These are phyloP conservation scores for Burhinus oedicnemus DNA, from an alignment of 2,113 vertebrate genomes.

Conservation along the genomic window DNA sequence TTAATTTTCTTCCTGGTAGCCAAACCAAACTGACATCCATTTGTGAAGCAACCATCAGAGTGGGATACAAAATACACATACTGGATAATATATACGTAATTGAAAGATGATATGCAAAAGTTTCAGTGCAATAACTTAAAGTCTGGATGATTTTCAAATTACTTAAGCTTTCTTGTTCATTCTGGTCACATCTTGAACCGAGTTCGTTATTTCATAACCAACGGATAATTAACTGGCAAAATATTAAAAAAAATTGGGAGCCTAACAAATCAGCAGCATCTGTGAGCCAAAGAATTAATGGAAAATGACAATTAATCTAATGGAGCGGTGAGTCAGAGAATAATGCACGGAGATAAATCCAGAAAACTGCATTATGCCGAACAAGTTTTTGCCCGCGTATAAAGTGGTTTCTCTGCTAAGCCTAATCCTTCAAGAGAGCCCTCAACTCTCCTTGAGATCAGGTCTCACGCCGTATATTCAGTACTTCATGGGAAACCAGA, in stretches of 20 bases:
- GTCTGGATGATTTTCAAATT: neutral
- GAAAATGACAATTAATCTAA: slow-evolving; percentile 1
- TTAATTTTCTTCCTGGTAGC: neutral
- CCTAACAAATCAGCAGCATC: neutral
- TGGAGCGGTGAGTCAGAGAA: neutral
- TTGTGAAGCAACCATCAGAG: neutral
- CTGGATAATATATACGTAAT: neutral
- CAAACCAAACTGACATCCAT: neutral
- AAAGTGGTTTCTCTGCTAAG: neutral
- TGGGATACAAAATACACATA: neutral
- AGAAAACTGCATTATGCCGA: neutral
- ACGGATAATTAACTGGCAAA: neutral
- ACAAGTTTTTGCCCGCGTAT: neutral
- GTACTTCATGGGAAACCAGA: neutral
- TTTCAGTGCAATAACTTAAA: neutral
- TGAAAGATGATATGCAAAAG: neutral
- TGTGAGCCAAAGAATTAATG: slow-evolving; percentile 9
- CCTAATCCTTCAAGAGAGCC: neutral
- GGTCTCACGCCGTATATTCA: neutral
- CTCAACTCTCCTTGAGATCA: neutral
- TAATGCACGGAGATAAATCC: neutral
- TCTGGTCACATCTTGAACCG: neutral
- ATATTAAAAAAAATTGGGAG: neutral
- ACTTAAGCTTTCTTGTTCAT: neutral
- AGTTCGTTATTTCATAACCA: neutral